Evolutionary conservation across 2,113 vertebrate genomes (phyloP), one percentile per base, ranked within the genome.

Genomic region (Lucifuga dentata): DNA sequence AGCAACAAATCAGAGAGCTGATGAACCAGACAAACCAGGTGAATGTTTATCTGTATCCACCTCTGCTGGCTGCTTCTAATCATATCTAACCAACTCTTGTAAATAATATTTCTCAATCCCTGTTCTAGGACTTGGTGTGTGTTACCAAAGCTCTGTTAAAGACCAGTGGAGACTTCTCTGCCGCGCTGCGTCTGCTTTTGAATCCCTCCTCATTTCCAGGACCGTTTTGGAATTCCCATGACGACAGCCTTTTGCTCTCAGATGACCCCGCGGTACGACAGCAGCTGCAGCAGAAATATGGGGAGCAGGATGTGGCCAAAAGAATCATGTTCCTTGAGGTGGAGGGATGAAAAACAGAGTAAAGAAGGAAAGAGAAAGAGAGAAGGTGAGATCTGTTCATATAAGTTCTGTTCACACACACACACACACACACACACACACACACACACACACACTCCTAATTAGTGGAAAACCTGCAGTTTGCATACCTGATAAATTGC

Each of bases 141-240:
- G 94, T 98, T 20, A 96, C 93, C 39, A 97, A 96, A 78, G 94
- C 95, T 0, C 90, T 99, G 41, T 73, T 98, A 60, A 98, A 93
- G 80, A 95, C 94, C 79, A 97, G 88, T 0, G 96, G 97, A 38
- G 95, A 98, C 8, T 68, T 94, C 26, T 80, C 88, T 15, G 89
- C 89, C 11, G 94, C 95, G 1, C 86, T 58, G 2, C 68, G 84
- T 5, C 95, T 95, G 63, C 88, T 98, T 35, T 53, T 46, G 23
- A 78, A 68, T 12, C 61, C 67, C 11, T 53, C 16, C 16, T 56
- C 26, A 11, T 4, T 60, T 24, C 26, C 33, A 6, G 68, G 13
- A 57, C 81, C 80, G 0, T 5, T 78, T 7, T 94, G 93, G 93
- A 78, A 16, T 43, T 51, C 16, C 26, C 10, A 2, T 7, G 91